Evolutionary conservation across 2,888 invertebrate genomes (phyloP), one percentile per base, ranked within the genome.

Genomic region (Drepana falcataria): DNA sequence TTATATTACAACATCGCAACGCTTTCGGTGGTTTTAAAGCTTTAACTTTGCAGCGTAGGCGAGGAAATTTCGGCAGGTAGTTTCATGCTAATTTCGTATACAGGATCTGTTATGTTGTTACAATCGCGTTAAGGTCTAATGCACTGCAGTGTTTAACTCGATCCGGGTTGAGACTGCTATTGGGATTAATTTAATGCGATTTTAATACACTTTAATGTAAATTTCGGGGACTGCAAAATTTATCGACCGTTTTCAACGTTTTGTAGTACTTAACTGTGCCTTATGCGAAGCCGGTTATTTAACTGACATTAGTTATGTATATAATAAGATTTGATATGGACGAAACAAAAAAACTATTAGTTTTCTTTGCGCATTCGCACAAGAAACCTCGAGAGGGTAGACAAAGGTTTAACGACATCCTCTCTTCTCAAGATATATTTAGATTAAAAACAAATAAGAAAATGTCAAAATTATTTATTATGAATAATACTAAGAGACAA

Each of bases 61-160:
- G 84, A 85, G 79, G 83, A 87, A 88, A 86, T 87, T 85, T 86
- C 77, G 85, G 83, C 84, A 85, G 83, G 83, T 85, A 87, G 79
- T 73, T 73, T 73, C 71, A 82, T 75, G 73, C 71, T 79, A 81
- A 82, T 81, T 75, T 69, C 56, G 63, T 67, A 69, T 66, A 68
- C 66, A 69, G 71, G 73, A 77, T 79, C 75, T 75, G 73, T 73
- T 77, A 77, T 75, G 75, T 70, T 72, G 78, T 75, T 71, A 59
- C 74, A 72, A 69, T 69, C 68, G 64, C 65, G 71, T 73, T 73
- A 51, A 59, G 69, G 69, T 75, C 71, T 66, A 68, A 53, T 72
- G 74, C 73, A 73, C 68, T 66, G 57, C 59, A 59, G 61, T 70
- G 61, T 57, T 59, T 54, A 53, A 56, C 58, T 59, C 63, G 63